These are phyloP conservation scores for Eudyptes chrysolophus DNA, from an alignment of 2,113 vertebrate genomes.

Conservation along the genomic window DNA sequence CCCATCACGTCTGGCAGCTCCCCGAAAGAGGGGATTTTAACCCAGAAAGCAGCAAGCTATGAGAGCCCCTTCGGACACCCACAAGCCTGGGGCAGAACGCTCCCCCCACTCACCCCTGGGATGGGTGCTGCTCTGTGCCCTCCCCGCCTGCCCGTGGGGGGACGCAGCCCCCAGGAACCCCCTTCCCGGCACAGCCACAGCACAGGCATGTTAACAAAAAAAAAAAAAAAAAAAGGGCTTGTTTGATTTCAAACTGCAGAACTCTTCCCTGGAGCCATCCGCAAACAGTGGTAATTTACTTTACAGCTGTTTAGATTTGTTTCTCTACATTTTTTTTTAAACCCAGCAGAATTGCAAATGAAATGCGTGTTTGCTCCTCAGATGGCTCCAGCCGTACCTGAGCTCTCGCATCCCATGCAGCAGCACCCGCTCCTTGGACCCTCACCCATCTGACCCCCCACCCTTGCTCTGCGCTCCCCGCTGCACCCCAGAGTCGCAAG, in stretches of 20 bases:
- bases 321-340: not conserved
- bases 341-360: slow-evolving; percentile 33
- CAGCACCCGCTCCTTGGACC: no score
- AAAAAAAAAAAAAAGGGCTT: not conserved
- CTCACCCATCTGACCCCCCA: no score
- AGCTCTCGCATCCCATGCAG: not conserved
- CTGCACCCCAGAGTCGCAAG: no score
- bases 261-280: slow-evolving; percentile 58
- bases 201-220: not conserved
- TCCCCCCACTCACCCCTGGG: fast-evolving
- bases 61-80: not conserved
- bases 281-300: slow-evolving; percentile 64
- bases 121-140: not conserved
- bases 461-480: no score
- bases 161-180: not conserved
- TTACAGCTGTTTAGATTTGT: slow-evolving; percentile 65
- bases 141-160: fast-evolving
- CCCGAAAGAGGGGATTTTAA: not conserved
- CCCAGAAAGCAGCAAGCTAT: not conserved
- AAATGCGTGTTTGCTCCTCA: slow-evolving; percentile 18
- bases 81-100: not conserved
- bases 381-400: not conserved
- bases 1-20: not conserved
- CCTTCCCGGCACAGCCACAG: fast-evolving
- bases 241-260: slow-evolving; percentile 52